Evolutionary conservation across 2,888 invertebrate genomes (phyloP), one percentile per base, ranked within the genome.

Genomic region (Cheiracanthium punctorium): DNA sequence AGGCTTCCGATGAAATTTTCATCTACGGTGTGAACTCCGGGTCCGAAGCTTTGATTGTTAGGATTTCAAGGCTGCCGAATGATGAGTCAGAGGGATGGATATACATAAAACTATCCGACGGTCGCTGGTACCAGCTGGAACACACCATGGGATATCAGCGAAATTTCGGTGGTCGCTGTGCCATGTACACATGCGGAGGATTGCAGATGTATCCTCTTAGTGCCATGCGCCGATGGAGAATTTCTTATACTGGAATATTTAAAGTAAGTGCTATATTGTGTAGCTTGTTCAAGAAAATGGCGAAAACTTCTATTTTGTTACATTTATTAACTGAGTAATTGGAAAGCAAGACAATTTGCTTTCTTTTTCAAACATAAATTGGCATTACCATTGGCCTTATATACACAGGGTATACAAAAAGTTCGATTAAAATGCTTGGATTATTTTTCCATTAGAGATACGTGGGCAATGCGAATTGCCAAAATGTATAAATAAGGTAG

Each of bases 151-250:
- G 69, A 0, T 70, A 64, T 10, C 74, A 85, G 28, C 52, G 74
- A 20, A 33, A 48, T 20, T 69, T 32, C 2, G 82, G 52, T 0
- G 82, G 73, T 4, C 20, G 24, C 1, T 24, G 20, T 24, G 24
- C 58, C 1, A 24, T 2, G 1, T 88, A 84, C 33, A 29, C 71
- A 1, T 75, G 76, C 29, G 80, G 72, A 14, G 88, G 80, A 10
- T 72, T 88, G 7, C 73, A 82, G 29, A 71, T 88, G 32, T 70
- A 80, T 7, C 70, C 48, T 20, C 12, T 80, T 14, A 58, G 43
- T 14, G 80, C 88, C 24, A 77, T 88, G 72, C 64, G 84, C 24
- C 71, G 77, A 20, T 84, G 88, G 84, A 80, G 88, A n/a, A 84
- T 88, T 7, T 80, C 76, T 30, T 88, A 64, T 72, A 82, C 73